Conservation (phyloP, 2,113 vertebrate genomes). For the Neogale vison region DNA sequence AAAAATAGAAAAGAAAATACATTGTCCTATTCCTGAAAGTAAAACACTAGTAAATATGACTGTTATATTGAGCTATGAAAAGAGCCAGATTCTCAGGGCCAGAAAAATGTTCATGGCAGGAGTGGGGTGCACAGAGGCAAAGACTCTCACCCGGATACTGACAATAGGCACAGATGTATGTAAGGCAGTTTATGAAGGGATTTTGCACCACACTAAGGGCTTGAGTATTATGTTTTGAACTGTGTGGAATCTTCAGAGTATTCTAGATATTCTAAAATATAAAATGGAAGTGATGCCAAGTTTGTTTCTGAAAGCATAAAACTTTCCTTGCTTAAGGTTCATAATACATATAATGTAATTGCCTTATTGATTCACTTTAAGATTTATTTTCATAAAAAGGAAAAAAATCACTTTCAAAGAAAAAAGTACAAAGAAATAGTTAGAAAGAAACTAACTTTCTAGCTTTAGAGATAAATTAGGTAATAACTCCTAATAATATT, state of each 20-base stretch:
- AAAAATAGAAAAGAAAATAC: neutral
- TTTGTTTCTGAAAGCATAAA: neutral
- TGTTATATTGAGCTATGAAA: neutral
- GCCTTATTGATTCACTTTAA: neutral
- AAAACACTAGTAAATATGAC: neutral
- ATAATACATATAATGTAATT: neutral
- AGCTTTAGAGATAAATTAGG: neutral
- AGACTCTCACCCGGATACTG: neutral
- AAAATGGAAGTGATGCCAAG: neutral
- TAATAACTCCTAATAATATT: neutral
- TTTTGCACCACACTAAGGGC: neutral
- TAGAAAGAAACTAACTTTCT: neutral
- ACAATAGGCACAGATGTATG: too few species aligned
- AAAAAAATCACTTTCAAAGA: neutral
- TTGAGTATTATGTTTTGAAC: neutral
- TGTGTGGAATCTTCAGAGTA: neutral
- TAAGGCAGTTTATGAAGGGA: neutral
- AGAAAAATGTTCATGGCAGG: neutral
- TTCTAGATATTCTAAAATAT: neutral
- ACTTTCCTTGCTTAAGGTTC: neutral
- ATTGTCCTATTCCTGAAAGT: neutral
- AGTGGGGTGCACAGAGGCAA: neutral
- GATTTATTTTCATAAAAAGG: neutral
- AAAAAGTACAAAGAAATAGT: neutral
- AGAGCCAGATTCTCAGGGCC: neutral